These are phyloP conservation scores for Lasioglossum baleicum DNA, from an alignment of 1,140 invertebrate genomes.

Conservation along the genomic window DNA sequence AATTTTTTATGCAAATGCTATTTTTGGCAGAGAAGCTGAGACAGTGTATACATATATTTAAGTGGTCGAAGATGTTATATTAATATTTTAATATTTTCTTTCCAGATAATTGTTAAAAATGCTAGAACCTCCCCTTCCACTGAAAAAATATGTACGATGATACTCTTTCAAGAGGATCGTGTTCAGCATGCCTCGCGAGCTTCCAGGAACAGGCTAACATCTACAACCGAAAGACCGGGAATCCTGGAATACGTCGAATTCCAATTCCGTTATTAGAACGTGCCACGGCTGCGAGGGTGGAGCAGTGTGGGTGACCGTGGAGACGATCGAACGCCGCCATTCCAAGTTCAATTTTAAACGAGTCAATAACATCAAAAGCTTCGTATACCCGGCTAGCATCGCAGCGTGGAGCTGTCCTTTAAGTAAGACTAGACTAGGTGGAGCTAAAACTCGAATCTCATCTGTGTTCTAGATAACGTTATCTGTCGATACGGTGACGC, in stretches of 20 bases:
- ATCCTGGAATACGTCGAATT: constrained; percentile 49
- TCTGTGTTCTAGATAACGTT: neutral
- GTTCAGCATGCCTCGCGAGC: constrained; percentile 72
- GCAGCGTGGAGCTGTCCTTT: constrained; percentile 49
- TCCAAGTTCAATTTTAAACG: constrained; percentile 67
- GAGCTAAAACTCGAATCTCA: neutral
- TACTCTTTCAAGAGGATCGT: constrained; percentile 65
- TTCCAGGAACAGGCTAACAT: constrained; percentile 73
- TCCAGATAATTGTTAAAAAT: neutral
- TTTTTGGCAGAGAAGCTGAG: neutral
- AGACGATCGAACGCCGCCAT: constrained; percentile 21
- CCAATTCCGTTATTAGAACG: constrained; percentile 31
- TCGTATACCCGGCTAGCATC: constrained; percentile 72
- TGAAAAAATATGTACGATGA: neutral
- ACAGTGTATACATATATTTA: neutral
- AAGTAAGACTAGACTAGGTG: constrained; percentile 7
- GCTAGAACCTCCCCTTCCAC: neutral
- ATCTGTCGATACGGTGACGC: neutral
- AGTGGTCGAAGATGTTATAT: too few relatives aligned
- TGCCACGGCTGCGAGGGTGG: constrained; percentile 1
- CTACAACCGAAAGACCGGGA: constrained; percentile 49
- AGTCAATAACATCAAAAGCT: constrained; percentile 79
- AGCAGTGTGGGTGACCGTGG: constrained; percentile 21
- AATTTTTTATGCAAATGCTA: neutral
- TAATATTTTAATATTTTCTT: neutral